These are phyloP conservation scores for Halcyon badia DNA, from an alignment of 2,797 vertebrate genomes.

Conservation along the genomic window DNA sequence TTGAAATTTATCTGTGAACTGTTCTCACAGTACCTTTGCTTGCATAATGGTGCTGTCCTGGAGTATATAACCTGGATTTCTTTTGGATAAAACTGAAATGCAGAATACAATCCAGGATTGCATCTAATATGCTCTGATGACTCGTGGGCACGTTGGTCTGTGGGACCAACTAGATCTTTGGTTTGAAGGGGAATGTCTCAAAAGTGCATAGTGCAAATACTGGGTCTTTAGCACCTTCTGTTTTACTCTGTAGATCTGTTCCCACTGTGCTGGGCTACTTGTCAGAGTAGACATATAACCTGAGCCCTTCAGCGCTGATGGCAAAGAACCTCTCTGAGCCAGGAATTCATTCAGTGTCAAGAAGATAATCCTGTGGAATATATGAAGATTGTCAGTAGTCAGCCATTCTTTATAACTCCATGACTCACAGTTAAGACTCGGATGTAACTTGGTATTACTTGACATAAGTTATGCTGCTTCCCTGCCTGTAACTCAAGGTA, in stretches of 20 bases:
- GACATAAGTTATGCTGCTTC: not conserved
- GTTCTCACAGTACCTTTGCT: not conserved
- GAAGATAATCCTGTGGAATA: not conserved
- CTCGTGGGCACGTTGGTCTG: not conserved
- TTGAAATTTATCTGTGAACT: not conserved
- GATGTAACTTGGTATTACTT: not conserved
- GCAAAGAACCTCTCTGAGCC: not conserved
- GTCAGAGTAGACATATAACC: not conserved
- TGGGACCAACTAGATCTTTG: not conserved
- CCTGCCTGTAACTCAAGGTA: not conserved
- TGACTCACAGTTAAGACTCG: not conserved
- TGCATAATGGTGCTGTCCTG: not conserved
- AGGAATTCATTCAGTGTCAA: not conserved
- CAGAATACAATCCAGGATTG: not conserved
- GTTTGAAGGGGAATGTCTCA: not conserved
- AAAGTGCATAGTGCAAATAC: not conserved
- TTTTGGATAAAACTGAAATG: not conserved
- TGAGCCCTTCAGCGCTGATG: not conserved
- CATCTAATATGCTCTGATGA: not conserved
- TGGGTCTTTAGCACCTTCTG: not conserved
- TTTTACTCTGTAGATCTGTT: not conserved
- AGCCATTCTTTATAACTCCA: not conserved
- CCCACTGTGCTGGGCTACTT: not conserved
- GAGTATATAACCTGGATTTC: not conserved
- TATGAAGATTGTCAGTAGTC: not conserved